Conservation (phyloP, 2,113 vertebrate genomes). For the Paraplagusia blochii region DNA sequence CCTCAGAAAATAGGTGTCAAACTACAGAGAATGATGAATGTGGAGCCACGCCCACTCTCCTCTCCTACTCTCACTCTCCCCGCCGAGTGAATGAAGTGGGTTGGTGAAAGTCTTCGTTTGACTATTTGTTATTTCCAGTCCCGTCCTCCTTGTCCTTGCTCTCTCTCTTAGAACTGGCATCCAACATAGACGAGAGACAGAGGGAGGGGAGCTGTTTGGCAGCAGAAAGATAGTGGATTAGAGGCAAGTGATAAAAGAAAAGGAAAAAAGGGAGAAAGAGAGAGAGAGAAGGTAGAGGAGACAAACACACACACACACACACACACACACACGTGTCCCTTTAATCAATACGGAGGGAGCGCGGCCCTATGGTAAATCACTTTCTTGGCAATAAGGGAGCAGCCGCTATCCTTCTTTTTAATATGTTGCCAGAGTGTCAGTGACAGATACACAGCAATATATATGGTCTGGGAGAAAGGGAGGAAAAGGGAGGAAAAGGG, state of each 20-base stretch:
- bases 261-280: conserved; percentile 22
- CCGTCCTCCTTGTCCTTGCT: not conserved
- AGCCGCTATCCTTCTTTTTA: conserved; percentile 64
- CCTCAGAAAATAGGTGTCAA: too few species aligned
- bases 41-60: too few species aligned
- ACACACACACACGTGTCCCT: conserved; percentile 33
- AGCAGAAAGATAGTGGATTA: conserved; percentile 48
- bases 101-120: too few species aligned
- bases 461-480: conserved; percentile 21
- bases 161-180: too few species aligned
- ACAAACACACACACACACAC: conserved; percentile 28
- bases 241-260: conserved; percentile 49
- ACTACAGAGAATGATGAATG: too few species aligned
- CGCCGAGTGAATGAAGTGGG: too few species aligned
- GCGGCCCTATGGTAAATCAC: conserved; percentile 64
- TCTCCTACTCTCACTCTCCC: too few species aligned
- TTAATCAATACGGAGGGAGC: conserved; percentile 66
- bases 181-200: conserved; percentile 21
- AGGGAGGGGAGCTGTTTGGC: conserved; percentile 21
- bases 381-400: conserved; percentile 65
- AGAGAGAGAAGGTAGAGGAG: conserved; percentile 9
- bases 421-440: conserved; percentile 64
- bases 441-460: conserved; percentile 53
- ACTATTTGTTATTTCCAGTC: too few species aligned
- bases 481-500: conserved; percentile 2